Conservation (phyloP, 1,140 invertebrate genomes). For the Latrodectus geometricus region DNA sequence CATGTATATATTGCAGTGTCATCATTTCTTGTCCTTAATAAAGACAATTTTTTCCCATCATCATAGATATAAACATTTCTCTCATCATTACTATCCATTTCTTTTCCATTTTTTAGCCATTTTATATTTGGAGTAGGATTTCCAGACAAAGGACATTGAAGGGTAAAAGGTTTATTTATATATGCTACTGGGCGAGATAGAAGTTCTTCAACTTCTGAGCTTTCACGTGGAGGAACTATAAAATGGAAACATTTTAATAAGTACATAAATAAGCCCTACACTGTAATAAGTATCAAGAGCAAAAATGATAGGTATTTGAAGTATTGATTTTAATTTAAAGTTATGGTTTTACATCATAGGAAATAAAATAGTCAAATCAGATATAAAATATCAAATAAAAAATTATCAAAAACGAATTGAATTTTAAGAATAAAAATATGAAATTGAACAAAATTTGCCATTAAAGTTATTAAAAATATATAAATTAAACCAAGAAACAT, state of each 20-base stretch:
- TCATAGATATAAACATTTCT: slow-evolving; percentile 72
- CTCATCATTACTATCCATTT: slow-evolving; percentile 66
- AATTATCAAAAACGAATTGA: no score
- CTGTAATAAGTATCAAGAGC: no score
- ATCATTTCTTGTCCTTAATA: slow-evolving; percentile 85
- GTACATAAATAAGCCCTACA: no score
- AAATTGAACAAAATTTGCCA: no score
- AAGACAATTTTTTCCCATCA: slow-evolving; percentile 66
- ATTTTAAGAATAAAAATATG: no score
- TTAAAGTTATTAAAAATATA: no score
- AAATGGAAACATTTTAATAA: not conserved
- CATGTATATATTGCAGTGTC: slow-evolving; percentile 90
- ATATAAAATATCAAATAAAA: no score
- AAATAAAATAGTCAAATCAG: no score
- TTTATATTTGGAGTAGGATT: slow-evolving; percentile 93
- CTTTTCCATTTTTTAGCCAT: slow-evolving; percentile 93
- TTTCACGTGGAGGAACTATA: slow-evolving; percentile 37
- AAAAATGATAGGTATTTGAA: no score
- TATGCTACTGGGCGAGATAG: slow-evolving; percentile 16
- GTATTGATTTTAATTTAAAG: no score
- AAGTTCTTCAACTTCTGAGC: slow-evolving; percentile 35
- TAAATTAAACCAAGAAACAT: no score
- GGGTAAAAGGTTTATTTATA: slow-evolving; percentile 71
- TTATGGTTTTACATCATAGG: no score
- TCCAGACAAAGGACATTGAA: slow-evolving; percentile 78